Base-by-base conservation (phyloP, 2,797 vertebrate genomes). In the Tiaroga cobitis region DNA sequence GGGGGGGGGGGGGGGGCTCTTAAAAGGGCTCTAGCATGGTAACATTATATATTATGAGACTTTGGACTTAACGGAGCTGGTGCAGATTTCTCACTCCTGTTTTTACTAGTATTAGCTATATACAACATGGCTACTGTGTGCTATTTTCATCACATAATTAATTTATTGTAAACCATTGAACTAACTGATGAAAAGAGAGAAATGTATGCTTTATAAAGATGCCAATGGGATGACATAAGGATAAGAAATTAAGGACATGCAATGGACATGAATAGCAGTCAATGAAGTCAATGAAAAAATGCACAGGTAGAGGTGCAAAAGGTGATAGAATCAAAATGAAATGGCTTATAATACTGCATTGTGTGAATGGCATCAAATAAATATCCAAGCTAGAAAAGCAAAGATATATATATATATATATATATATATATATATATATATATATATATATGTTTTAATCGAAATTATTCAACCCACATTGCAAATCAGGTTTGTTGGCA, bases 101-200 rank as follows among this genome's bases (percentile, higher is more conserved):
- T 59, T 59, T 77, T 77, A 37, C 8, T n/a, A 5, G 7, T 29
- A 26, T 32, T 16, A 5, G 11, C n/a, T 15, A 26, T n/a, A 32
- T 19, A 75, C 16, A n/a, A 11, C n/a, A 26, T n/a, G 37, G 34
- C 37, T 18, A 41, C 15, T 7, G 11, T 56, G 49, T 13, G 49
- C 24, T 56, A 59, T 39, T 37, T 76, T n/a, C 3, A 76, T 37
- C 32, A 75, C 10, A 54, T 21, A 75, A 13, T 21, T 3, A 1
- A 63, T 65, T 61, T 75, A 82, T 41, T n/a, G 10, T 16, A 26
- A 65, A 68, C 81, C 83, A 90, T 78, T 87, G 59, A 85, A 59
- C 19, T 68, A 54, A 46, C 46, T 49, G 65, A 69, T 29, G 56
- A 41, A n/a, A 43, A 24, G 8, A 61, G 34, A 78, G 37, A 41